Evolutionary conservation across 2,113 vertebrate species (phyloP).

Genomic region (Athene cunicularia): DNA sequence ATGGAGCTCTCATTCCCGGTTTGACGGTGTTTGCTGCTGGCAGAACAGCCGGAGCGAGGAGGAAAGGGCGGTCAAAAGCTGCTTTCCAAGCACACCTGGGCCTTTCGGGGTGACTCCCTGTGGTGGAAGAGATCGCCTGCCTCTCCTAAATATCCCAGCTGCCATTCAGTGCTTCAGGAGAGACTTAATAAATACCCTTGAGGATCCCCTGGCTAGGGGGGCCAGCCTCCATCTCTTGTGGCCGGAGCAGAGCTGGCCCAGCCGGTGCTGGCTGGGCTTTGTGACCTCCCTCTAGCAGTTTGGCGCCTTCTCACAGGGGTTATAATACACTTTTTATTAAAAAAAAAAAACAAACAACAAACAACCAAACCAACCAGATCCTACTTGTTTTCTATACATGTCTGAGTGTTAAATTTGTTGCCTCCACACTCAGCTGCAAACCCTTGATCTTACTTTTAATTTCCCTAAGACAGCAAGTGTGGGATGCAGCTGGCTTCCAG

Average conservation of each 20-base stretch:
- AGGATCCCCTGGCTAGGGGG: not conserved
- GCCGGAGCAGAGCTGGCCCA: not conserved
- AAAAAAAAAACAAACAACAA: no score
- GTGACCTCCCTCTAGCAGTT: no score
- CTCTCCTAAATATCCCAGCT: not conserved
- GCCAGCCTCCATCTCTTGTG: not conserved
- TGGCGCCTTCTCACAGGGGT: not conserved
- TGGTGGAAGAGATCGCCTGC: not conserved
- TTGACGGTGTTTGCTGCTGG: fast-evolving
- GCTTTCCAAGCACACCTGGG: not conserved
- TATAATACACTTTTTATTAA: not conserved
- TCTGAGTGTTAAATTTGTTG: not conserved
- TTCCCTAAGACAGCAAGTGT: not conserved
- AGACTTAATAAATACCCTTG: not conserved
- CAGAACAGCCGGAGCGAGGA: fast-evolving
- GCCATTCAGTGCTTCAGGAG: not conserved
- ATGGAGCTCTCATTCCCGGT: conserved; percentile 2
- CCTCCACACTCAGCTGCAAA: not conserved
- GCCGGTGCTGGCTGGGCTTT: fast-evolving
- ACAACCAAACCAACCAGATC: no score
- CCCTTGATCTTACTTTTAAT: not conserved
- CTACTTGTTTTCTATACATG: fast-evolving
- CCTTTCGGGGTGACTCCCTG: not conserved
- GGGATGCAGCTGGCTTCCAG: not conserved
- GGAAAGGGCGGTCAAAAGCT: not conserved